Evolutionary conservation across 1,140 invertebrate genomes (phyloP).

Genomic region (Anoplophora glabripennis): DNA sequence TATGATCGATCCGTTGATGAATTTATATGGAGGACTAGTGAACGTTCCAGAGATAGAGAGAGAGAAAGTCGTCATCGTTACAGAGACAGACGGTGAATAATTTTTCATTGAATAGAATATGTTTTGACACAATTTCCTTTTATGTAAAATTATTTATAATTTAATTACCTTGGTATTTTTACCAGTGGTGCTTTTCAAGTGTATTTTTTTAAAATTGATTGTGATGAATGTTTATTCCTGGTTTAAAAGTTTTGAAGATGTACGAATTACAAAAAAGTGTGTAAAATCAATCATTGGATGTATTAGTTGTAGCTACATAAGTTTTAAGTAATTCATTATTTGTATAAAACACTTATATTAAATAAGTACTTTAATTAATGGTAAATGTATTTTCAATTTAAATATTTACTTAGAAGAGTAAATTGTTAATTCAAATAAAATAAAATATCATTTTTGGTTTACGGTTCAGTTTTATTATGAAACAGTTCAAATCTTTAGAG

Average conservation of each 20-base stretch:
- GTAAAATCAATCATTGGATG: no score
- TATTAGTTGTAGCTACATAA: no score
- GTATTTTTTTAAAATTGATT: constrained; percentile 1
- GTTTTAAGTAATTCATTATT: not conserved
- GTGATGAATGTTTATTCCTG: not conserved
- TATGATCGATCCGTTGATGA: constrained; percentile 90
- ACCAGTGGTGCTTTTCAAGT: not conserved
- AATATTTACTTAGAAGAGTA: not conserved
- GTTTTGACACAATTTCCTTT: not conserved
- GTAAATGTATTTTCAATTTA: not conserved
- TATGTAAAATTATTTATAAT: not conserved
- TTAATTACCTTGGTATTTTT: not conserved
- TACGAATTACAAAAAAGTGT: no score
- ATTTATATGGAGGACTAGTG: constrained; percentile 80
- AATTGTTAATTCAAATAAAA: not conserved
- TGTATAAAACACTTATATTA: constrained; percentile 10
- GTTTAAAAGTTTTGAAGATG: not conserved
- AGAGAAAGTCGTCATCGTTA: constrained; percentile 34
- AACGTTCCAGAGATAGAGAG: constrained; percentile 55
- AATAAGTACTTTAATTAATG: constrained; percentile 1
- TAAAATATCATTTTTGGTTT: not conserved
- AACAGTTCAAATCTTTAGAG: no score
- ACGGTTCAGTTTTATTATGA: not conserved
- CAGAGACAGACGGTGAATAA: constrained; percentile 33
- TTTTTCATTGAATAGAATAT: constrained; percentile 1